A percentile compares a stretch with the other conserved stretches of the same genome.
Conservation (phyloP, 2,888 invertebrate genomes). For the Pristionchus maxplancki region DNA sequence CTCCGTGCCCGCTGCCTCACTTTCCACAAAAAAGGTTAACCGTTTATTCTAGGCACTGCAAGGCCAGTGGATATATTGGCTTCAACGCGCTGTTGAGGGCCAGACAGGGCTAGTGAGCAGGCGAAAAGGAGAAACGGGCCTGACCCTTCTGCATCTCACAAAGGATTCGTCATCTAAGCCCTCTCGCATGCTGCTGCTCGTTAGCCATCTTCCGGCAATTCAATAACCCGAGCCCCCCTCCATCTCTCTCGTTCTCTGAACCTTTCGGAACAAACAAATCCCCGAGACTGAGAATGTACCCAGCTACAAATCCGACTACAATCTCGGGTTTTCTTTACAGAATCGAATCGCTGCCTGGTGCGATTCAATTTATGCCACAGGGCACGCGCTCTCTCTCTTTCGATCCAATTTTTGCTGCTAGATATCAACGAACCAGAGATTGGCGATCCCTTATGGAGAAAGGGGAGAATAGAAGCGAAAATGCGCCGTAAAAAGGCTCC, state of each 20-base stretch:
- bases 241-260: background rate
- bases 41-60: too few species aligned
- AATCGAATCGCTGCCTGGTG: background rate
- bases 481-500: background rate
- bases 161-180: background rate
- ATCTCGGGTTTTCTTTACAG: background rate
- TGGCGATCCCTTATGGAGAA: background rate
- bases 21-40: too few species aligned
- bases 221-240: background rate
- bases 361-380: background rate
- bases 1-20: too few species aligned
- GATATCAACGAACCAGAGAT: constrained; percentile 2
- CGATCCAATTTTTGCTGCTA: background rate
- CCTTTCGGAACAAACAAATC: background rate
- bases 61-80: too few species aligned
- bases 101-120: background rate
- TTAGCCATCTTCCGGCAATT: constrained; percentile 2
- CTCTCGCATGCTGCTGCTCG: background rate
- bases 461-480: background rate
- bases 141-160: background rate
- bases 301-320: background rate
- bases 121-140: background rate
- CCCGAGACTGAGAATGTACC: background rate
- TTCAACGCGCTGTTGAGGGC: background rate
- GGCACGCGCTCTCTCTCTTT: background rate